phyloP scores from a whole-genome alignment of 1,140 invertebrate species.

The Chrysopa pallens region DNA sequence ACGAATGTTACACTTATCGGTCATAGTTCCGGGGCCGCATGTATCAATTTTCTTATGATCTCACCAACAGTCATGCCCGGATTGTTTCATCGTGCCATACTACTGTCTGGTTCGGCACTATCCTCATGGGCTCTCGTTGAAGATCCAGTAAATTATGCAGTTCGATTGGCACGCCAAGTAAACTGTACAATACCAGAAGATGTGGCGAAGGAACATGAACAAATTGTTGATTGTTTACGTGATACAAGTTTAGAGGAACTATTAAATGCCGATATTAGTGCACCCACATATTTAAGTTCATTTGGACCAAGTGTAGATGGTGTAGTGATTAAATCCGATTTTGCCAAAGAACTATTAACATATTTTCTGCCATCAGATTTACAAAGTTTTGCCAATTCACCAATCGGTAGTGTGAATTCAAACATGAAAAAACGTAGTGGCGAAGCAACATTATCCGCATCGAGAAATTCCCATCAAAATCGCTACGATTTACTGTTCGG shows the following conservation, averaged over 20 bases:
- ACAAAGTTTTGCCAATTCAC: constrained; percentile 35
- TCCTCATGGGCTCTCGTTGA: constrained; percentile 87
- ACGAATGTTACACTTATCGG: constrained; percentile 79
- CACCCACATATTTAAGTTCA: constrained; percentile 66
- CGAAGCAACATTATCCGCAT: constrained; percentile 23
- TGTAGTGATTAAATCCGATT: constrained; percentile 66
- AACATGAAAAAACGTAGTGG: constrained; percentile 35
- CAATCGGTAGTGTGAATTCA: constrained; percentile 30
- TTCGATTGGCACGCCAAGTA: constrained; percentile 62
- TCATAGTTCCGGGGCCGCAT: constrained; percentile 85
- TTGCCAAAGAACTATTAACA: constrained; percentile 52
- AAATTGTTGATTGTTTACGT: constrained; percentile 63
- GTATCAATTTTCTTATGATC: constrained; percentile 88
- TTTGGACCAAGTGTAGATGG: constrained; percentile 77
- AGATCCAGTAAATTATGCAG: constrained; percentile 71
- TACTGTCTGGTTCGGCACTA: constrained; percentile 83
- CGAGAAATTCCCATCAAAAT: constrained; percentile 13
- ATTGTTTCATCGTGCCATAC: constrained; percentile 76
- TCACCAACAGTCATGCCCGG: constrained; percentile 80
- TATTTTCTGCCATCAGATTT: constrained; percentile 45
- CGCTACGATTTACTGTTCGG: constrained; percentile 69
- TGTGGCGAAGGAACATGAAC: constrained; percentile 55
- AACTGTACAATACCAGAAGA: constrained; percentile 75
- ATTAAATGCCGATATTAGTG: constrained; percentile 55
- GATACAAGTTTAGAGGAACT: constrained; percentile 59